A percentile compares a stretch with the other conserved stretches of the same genome.
Evolutionary conservation across 2,888 invertebrate species (phyloP).

Genomic region (Eilema griseolum): DNA sequence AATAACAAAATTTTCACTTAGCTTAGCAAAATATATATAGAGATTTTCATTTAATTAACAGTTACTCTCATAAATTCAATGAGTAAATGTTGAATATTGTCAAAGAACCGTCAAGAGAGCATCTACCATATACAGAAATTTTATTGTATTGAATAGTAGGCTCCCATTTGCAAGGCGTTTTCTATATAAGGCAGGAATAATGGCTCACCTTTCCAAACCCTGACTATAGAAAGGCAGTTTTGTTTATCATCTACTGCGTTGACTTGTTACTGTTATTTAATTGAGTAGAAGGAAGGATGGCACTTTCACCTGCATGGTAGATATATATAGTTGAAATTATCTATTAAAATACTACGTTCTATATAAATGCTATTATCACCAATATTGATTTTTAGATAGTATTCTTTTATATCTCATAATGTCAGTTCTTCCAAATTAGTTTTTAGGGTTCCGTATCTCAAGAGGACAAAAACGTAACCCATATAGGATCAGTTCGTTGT

Average conservation of each 20-base stretch:
- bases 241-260: conserved; percentile 33
- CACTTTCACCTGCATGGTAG: neutral
- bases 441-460: no score
- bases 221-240: conserved; percentile 38
- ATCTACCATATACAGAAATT: conserved; percentile 32
- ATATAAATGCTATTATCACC: no score
- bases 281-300: neutral
- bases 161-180: conserved; percentile 39
- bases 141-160: conserved; percentile 50
- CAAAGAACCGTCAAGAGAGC: conserved; percentile 16
- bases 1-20: no score
- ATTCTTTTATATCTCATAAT: no score
- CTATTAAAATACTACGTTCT: no score
- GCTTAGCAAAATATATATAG: no score
- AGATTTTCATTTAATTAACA: neutral
- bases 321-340: no score
- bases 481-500: no score
- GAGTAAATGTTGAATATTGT: neutral
- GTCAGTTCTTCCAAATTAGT: no score
- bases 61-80: neutral
- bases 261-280: conserved; percentile 25
- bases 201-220: conserved; percentile 39
- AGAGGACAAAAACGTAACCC: no score
- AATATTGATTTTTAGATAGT: no score
- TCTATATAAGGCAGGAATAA: conserved; percentile 49